phyloP scores from a whole-genome alignment of 1,140 invertebrate species.

The Bombus soroeensis region DNA sequence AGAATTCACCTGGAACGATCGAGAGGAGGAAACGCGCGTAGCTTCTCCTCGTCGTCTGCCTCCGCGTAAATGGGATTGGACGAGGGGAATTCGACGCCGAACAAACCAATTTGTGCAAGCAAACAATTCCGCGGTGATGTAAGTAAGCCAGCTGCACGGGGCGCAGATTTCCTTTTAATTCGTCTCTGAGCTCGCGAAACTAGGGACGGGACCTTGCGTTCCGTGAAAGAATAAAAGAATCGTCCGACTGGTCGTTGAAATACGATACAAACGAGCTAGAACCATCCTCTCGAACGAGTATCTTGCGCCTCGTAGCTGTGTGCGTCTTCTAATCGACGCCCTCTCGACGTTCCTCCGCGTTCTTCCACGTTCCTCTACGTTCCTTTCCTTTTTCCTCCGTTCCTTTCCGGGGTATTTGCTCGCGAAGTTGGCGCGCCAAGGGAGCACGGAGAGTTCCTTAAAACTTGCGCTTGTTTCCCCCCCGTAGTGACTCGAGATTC shows the following conservation, averaged over 20 bases:
- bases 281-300: too few relatives aligned
- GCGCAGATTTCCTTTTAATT: slow-evolving; percentile 44
- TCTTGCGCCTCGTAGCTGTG: background rate
- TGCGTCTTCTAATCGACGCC: slow-evolving; percentile 19
- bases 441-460: slow-evolving; percentile 14
- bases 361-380: background rate
- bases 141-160: slow-evolving; percentile 43
- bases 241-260: background rate
- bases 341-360: background rate
- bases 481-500: slow-evolving; percentile 7
- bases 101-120: slow-evolving; percentile 68
- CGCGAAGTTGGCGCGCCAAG: background rate
- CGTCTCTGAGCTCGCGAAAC: slow-evolving; percentile 10
- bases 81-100: slow-evolving; percentile 72
- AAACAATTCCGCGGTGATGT: slow-evolving; percentile 71
- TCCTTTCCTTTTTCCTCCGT: background rate
- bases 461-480: slow-evolving; percentile 22
- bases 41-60: background rate
- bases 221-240: slow-evolving; percentile 17
- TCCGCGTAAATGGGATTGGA: slow-evolving; percentile 73
- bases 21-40: slow-evolving; percentile 21
- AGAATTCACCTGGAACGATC: slow-evolving; percentile 2
- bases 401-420: background rate
- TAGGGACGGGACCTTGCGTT: background rate
- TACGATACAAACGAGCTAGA: background rate